Evolutionary conservation across 2,888 invertebrate species (phyloP), one percentile per base, ranked within the genome.

Genomic region (Plebejus anna): DNA sequence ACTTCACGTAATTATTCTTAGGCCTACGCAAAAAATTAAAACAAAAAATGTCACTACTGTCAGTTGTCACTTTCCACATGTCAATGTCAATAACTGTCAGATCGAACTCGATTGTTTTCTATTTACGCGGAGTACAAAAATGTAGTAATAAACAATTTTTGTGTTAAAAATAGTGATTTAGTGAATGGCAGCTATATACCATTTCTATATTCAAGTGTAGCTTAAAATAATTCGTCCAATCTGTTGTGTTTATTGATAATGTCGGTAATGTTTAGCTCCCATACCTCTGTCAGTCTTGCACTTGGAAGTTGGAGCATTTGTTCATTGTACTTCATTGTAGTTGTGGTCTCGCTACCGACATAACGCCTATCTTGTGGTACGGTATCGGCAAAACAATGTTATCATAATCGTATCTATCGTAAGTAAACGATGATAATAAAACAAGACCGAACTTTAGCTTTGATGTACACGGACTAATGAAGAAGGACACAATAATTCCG

Each of bases 311-410:
- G 22, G 22, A 22, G 22, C 22, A 77, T 70, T 66, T 72, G 72
- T 77, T 82, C 83, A 86, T 83, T 86, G 83, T 86, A 86, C 70
- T 77, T 82, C 83, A 86, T 83, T 86, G 83, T 86, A 86, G 86
- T 88, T 86, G 87, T 84, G 84, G 84, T 82, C 83, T 84, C 80
- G 84, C 81, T 83, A 84, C 80, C 83, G 82, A 82, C 81, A 83
- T 83, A 84, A 87, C 85, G 85, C 83, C 81, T 81, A 81, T 80
- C 80, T 82, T 82, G 82, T 83, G 82, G 79, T 84, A 84, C 83
- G 82, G 79, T 84, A 84, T 84, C 84, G 85, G 82, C 82, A 85
- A 85, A 86, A 89, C 86, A 87, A 88, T 88, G 87, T 81, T 86
- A 86, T 84, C 85, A 82, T 83, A 84, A 82, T 83, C 81, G 80